These are phyloP conservation scores for Ophion obscuratus DNA, from an alignment of 2,888 invertebrate genomes.

Conservation along the genomic window DNA sequence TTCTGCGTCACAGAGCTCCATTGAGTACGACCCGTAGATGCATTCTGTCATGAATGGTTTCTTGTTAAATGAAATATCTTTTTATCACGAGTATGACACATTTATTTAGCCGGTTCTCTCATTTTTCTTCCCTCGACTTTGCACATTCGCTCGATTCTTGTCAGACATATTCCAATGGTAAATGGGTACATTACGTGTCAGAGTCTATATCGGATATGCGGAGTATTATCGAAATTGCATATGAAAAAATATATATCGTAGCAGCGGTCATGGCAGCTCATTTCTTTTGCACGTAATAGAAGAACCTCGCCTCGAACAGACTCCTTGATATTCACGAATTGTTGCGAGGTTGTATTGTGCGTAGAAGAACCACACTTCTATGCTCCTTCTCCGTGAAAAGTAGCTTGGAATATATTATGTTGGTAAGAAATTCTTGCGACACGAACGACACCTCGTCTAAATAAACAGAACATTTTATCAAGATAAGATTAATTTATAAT, in stretches of 20 bases:
- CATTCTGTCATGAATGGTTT: slow-evolving; percentile 1
- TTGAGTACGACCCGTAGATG: not conserved
- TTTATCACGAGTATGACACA: not conserved
- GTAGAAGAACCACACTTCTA: not conserved
- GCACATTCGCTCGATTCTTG: not conserved
- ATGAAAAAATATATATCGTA: not conserved
- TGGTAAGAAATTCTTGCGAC: too few relatives aligned
- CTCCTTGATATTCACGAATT: not conserved
- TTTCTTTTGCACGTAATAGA: not conserved
- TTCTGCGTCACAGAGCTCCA: slow-evolving; percentile 13
- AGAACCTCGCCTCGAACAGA: not conserved
- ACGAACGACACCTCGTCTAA: too few relatives aligned
- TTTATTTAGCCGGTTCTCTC: not conserved
- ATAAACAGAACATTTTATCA: too few relatives aligned
- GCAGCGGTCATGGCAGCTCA: not conserved
- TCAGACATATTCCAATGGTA: not conserved
- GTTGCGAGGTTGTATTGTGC: not conserved
- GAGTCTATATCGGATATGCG: not conserved
- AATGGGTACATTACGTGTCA: not conserved
- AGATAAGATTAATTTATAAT: too few relatives aligned
- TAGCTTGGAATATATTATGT: not conserved
- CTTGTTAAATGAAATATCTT: not conserved
- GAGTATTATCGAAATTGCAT: not conserved
- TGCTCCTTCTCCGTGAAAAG: not conserved
- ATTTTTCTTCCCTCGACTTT: not conserved